These are phyloP conservation scores for Pseudorectes ferrugineus DNA, from an alignment of 2,113 vertebrate genomes.

Conservation along the genomic window DNA sequence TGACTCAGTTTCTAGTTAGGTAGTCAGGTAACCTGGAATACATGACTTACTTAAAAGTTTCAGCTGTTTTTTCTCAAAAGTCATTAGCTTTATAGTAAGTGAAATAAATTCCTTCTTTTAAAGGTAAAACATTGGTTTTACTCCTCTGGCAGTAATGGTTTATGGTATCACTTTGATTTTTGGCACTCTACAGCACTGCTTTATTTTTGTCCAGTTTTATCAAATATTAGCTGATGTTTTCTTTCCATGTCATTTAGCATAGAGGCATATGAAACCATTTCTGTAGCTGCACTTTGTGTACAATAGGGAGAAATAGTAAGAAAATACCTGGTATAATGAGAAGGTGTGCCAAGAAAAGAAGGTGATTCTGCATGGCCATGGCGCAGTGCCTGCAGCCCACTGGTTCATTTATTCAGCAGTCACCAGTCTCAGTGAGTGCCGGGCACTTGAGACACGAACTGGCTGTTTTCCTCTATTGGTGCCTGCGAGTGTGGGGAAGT, in stretches of 20 bases:
- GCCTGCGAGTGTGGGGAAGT: background rate
- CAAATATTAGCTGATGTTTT: background rate
- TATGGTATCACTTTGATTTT: background rate
- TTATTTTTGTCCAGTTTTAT: background rate
- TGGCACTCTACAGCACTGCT: background rate
- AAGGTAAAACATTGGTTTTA: background rate
- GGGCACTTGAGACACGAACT: background rate
- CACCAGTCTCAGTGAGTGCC: background rate
- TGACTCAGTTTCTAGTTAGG: background rate
- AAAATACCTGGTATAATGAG: background rate
- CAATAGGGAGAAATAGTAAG: background rate
- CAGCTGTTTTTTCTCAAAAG: background rate
- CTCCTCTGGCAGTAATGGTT: background rate
- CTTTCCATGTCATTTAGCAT: background rate
- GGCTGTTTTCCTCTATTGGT: background rate
- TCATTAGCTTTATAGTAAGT: background rate
- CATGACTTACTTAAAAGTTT: background rate
- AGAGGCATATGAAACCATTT: background rate
- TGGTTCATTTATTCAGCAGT: background rate
- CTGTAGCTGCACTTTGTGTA: background rate
- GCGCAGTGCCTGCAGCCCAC: rapidly evolving
- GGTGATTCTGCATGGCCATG: background rate
- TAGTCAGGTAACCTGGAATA: background rate
- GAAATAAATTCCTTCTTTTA: background rate
- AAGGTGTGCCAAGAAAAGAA: background rate